Percentiles rank a stretch among this genome's conserved stretches.
phyloP scores from a whole-genome alignment of 2,797 vertebrate species.

The Rallus crepitans region DNA sequence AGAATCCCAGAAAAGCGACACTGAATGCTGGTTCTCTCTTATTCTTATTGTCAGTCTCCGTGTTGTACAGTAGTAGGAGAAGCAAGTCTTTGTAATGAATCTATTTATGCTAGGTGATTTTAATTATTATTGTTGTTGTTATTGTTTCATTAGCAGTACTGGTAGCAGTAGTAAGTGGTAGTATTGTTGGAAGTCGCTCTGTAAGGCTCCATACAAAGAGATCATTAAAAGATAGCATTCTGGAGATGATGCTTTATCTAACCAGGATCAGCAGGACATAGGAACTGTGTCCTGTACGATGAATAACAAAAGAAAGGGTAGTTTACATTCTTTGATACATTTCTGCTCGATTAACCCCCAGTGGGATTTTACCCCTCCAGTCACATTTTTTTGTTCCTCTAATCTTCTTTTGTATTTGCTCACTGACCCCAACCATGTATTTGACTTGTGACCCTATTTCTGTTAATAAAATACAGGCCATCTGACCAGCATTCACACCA shows the following conservation, averaged over 20 bases:
- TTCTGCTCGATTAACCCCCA: constrained; percentile 74
- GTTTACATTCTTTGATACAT: constrained; percentile 67
- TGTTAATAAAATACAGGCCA: constrained; percentile 78
- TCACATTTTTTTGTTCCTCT: constrained; percentile 82
- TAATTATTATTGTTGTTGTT: neutral
- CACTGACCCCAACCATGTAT: constrained; percentile 82
- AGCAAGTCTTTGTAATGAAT: neutral
- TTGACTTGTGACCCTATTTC: constrained; percentile 87
- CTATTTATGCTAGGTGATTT: neutral
- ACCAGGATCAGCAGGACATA: constrained; percentile 50
- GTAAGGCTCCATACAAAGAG: neutral
- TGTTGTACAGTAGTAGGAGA: neutral
- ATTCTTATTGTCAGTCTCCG: neutral
- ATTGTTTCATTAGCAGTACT: neutral
- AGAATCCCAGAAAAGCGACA: neutral
- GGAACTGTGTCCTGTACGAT: constrained; percentile 37
- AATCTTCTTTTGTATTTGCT: constrained; percentile 82
- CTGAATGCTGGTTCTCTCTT: neutral
- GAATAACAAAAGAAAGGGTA: constrained; percentile 63
- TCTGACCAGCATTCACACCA: constrained; percentile 80
- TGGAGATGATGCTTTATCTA: constrained; percentile 37
- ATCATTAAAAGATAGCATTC: neutral
- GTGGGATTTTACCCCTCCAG: constrained; percentile 70
- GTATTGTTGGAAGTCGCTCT: neutral
- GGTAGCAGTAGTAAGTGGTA: neutral